Evolutionary conservation across 2,888 invertebrate genomes (phyloP).

Genomic region (Pelosia muscerda): DNA sequence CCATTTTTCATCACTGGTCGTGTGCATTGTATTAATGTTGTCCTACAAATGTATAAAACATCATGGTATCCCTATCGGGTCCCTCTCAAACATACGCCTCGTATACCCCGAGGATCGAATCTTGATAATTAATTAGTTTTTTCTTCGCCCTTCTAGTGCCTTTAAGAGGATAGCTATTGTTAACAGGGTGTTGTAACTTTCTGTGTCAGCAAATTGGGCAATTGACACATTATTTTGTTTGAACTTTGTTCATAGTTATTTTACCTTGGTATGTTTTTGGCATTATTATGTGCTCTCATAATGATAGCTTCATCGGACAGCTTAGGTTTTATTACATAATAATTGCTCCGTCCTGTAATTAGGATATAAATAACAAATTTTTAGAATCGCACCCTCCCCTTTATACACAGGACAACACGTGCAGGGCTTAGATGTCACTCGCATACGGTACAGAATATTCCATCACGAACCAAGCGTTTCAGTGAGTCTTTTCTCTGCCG

Average conservation of each 20-base stretch:
- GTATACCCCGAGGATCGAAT: slow-evolving; percentile 54
- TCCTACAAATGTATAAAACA: neutral
- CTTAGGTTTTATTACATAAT: too few species aligned
- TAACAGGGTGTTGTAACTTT: slow-evolving; percentile 37
- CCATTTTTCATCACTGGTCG: neutral
- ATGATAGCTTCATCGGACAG: neutral
- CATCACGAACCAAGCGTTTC: too few species aligned
- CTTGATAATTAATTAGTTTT: slow-evolving; percentile 66
- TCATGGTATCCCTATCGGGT: slow-evolving; percentile 12
- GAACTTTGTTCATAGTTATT: neutral
- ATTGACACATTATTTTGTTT: slow-evolving; percentile 30
- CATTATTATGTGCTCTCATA: neutral
- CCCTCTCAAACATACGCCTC: slow-evolving; percentile 40
- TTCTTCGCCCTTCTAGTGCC: slow-evolving; percentile 40
- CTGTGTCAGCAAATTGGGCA: slow-evolving; percentile 42
- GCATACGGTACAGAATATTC: too few species aligned
- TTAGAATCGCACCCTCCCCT: too few species aligned
- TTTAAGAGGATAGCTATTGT: slow-evolving; percentile 45
- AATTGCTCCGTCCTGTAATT: too few species aligned
- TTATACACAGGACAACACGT: too few species aligned
- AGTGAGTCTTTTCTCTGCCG: too few species aligned
- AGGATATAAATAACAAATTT: too few species aligned
- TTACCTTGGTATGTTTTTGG: neutral
- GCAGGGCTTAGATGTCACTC: too few species aligned
- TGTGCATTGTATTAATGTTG: neutral